Evolutionary conservation across 2,113 vertebrate species (phyloP).

Genomic region (Manacus vitellinus): DNA sequence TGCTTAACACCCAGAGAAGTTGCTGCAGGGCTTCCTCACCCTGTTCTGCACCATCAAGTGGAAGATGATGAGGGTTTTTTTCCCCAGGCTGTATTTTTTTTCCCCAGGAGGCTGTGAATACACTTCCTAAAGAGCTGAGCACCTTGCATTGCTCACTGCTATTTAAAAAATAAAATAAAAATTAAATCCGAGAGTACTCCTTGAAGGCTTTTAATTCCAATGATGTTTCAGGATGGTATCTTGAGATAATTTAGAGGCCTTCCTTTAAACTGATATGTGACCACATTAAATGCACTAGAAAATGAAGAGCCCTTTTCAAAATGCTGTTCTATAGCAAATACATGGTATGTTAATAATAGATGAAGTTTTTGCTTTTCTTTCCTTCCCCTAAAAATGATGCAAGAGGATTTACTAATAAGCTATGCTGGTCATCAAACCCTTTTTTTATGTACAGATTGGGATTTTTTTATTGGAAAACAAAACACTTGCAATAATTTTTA

Average conservation of each 20-base stretch:
- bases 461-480: not conserved
- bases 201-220: not conserved
- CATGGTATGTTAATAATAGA: not conserved
- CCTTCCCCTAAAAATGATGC: not conserved
- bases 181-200: not conserved
- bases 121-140: not conserved
- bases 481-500: not conserved
- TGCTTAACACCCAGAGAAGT: not conserved
- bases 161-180: not conserved
- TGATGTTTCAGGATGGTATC: not conserved
- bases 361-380: not conserved
- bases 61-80: not conserved
- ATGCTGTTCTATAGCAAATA: not conserved
- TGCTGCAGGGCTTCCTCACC: not conserved
- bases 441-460: not conserved
- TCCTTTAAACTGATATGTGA: not conserved
- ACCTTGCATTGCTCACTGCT: not conserved
- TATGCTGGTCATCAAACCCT: not conserved
- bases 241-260: not conserved
- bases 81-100: not conserved
- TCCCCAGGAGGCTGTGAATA: not conserved
- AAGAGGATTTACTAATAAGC: not conserved
- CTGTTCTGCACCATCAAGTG: not conserved
- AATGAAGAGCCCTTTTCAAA: not conserved
- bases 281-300: not conserved